These are phyloP conservation scores for Dynastes grantii DNA, from an alignment of 2,888 invertebrate species.

Conservation along the genomic window DNA sequence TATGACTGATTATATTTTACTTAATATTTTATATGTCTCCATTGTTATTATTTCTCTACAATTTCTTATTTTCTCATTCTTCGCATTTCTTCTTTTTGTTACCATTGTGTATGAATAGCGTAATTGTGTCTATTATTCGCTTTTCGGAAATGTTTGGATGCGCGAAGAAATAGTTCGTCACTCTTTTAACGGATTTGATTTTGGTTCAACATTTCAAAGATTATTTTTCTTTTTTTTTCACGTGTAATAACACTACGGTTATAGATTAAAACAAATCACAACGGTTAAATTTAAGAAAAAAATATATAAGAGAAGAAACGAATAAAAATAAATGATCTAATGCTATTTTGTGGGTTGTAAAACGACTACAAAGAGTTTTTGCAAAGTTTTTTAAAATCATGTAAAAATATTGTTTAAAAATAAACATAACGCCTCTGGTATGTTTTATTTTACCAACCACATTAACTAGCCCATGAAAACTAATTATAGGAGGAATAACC, in stretches of 20 bases:
- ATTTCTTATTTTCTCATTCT: conserved; percentile 9
- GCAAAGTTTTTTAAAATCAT: conserved; percentile 42
- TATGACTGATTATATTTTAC: conserved; percentile 51
- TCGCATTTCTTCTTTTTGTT: conserved; percentile 23
- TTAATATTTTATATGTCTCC: conserved; percentile 44
- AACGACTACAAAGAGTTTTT: conserved; percentile 39
- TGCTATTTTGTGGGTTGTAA: conserved; percentile 42
- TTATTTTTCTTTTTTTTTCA: background rate
- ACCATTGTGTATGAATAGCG: conserved; percentile 17
- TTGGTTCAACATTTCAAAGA: too few species aligned
- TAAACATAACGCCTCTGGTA: conserved; percentile 44
- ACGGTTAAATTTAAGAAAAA: conserved; percentile 11
- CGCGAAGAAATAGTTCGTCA: background rate
- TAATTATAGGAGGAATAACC: background rate
- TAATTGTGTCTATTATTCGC: conserved; percentile 13
- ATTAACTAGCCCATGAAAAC: background rate
- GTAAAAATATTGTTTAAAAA: conserved; percentile 44
- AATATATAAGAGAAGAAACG: conserved; percentile 19
- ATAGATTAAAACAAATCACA: conserved; percentile 27
- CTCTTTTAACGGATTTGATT: background rate
- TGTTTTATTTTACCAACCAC: conserved; percentile 34
- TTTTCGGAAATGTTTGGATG: background rate
- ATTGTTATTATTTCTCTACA: conserved; percentile 28
- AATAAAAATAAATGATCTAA: conserved; percentile 30
- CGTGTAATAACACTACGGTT: conserved; percentile 15